These are phyloP conservation scores for Hartigia nigra DNA, from an alignment of 2,888 invertebrate genomes.

Conservation along the genomic window DNA sequence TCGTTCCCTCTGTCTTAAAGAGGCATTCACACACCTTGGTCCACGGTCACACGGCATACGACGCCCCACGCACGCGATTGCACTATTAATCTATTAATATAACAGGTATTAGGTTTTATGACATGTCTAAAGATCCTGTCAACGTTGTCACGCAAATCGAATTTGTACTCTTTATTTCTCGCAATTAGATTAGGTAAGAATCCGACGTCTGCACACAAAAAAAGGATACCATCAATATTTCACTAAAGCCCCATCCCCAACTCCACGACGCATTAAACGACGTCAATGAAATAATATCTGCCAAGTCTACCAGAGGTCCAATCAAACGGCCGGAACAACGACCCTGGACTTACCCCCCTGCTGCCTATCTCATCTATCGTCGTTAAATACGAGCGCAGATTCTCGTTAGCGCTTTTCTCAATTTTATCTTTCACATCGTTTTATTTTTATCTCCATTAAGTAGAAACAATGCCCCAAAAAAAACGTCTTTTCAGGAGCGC, in stretches of 20 bases:
- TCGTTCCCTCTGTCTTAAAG: slow-evolving; percentile 34
- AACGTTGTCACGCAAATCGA: slow-evolving; percentile 58
- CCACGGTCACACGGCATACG: slow-evolving; percentile 57
- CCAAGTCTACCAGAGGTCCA: neutral
- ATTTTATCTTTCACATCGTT: slow-evolving; percentile 33
- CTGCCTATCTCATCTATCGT: slow-evolving; percentile 6
- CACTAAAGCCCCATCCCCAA: slow-evolving; percentile 50
- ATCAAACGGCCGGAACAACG: neutral
- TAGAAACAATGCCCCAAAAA: slow-evolving; percentile 58
- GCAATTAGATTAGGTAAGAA: slow-evolving; percentile 48
- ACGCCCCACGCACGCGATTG: slow-evolving; percentile 60
- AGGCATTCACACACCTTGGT: slow-evolving; percentile 60
- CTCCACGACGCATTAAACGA: slow-evolving; percentile 3
- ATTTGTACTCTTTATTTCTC: slow-evolving; percentile 59
- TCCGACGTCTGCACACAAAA: slow-evolving; percentile 49
- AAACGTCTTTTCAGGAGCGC: slow-evolving; percentile 50
- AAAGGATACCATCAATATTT: slow-evolving; percentile 41
- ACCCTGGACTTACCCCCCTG: neutral
- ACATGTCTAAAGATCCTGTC: slow-evolving; percentile 58
- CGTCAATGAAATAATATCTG: neutral
- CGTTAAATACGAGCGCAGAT: slow-evolving; percentile 13
- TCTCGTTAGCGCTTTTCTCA: slow-evolving; percentile 17
- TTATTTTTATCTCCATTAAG: slow-evolving; percentile 40
- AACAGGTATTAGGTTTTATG: slow-evolving; percentile 55
- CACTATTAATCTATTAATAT: slow-evolving; percentile 62